phyloP scores from a whole-genome alignment of 2,113 vertebrate genomes.

The Amazona vittata region DNA sequence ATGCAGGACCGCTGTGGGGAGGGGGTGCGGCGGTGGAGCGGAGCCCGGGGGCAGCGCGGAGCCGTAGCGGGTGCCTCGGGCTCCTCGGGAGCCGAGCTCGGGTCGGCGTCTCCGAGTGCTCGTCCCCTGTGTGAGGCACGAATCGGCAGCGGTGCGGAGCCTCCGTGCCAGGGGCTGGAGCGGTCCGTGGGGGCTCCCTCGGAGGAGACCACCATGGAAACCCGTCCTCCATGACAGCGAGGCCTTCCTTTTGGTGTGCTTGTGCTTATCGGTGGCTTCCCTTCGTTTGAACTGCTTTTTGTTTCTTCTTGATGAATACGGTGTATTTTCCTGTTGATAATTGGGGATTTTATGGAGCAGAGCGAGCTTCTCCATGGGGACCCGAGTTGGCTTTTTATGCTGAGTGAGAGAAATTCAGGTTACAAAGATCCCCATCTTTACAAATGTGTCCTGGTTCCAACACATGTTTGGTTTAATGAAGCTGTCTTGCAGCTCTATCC shows the following conservation, averaged over 20 bases:
- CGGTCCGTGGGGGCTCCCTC: rapidly evolving
- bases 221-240: rapidly evolving
- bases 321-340: rapidly evolving
- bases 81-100: not conserved
- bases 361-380: rapidly evolving
- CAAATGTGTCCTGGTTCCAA: too few relatives aligned
- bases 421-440: not conserved
- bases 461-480: not conserved
- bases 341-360: not conserved
- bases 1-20: too few relatives aligned
- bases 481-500: rapidly evolving
- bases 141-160: not conserved
- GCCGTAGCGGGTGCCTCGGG: not conserved
- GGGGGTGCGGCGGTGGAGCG: too few relatives aligned
- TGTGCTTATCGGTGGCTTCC: not conserved
- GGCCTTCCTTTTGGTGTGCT: rapidly evolving
- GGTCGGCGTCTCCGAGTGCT: rapidly evolving
- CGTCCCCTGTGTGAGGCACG: too few relatives aligned
- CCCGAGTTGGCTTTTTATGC: not conserved
- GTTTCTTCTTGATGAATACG: rapidly evolving
- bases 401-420: not conserved
- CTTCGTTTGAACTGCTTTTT: rapidly evolving
- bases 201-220: rapidly evolving
- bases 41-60: too few relatives aligned
- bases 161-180: rapidly evolving